phyloP scores from a whole-genome alignment of 2,797 vertebrate genomes.

The Lepidocolaptes lacrymiger region DNA sequence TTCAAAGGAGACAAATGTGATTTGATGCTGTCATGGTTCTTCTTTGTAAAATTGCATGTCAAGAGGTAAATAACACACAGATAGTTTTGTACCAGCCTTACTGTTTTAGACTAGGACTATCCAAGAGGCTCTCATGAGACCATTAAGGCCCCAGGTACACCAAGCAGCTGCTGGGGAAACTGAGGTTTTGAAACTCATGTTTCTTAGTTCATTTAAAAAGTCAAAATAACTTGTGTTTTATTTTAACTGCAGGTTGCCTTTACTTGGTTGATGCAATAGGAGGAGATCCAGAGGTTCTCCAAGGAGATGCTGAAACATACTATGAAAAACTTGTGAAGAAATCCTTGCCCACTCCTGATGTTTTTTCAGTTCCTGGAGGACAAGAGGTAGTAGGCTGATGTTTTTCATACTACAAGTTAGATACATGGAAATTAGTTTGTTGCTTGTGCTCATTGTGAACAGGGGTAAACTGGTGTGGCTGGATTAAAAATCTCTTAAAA shows the following conservation, averaged over 20 bases:
- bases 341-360: background rate
- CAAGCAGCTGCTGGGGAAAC: background rate
- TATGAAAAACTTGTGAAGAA: slow-evolving; percentile 40
- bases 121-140: background rate
- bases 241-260: background rate
- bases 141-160: background rate
- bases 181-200: background rate
- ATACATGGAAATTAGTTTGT: background rate
- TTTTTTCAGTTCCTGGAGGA: slow-evolving; percentile 59
- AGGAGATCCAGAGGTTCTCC: slow-evolving; percentile 45
- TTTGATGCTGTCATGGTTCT: background rate
- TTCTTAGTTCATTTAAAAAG: background rate
- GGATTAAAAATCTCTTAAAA: background rate
- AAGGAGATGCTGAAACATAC: slow-evolving; percentile 42
- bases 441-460: background rate
- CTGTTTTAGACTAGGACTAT: background rate
- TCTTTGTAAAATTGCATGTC: background rate
- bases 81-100: background rate
- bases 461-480: background rate
- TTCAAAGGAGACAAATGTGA: background rate
- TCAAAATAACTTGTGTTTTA: background rate
- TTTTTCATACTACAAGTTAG: background rate
- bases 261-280: slow-evolving; percentile 70
- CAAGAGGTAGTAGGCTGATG: slow-evolving; percentile 58
- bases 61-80: background rate